phyloP scores from a whole-genome alignment of 2,888 invertebrate genomes.

The Cepaea hortensis region DNA sequence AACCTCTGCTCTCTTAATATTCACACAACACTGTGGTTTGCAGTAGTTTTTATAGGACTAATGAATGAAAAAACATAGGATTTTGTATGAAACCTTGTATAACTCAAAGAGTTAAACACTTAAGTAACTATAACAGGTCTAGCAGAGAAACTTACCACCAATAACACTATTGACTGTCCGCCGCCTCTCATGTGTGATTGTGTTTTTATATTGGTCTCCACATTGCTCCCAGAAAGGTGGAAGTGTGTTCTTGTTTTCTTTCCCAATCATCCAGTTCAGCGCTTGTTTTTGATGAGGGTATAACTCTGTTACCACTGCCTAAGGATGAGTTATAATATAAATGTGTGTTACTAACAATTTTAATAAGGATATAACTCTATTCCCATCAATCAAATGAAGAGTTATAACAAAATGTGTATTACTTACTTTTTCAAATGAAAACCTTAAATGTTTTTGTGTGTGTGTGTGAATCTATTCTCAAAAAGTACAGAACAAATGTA shows the following conservation, averaged over 20 bases:
- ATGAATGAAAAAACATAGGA: too few species aligned
- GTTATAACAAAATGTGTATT: too few species aligned
- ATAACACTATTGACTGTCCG: slow-evolving; percentile 55
- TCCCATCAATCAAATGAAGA: background rate
- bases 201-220: slow-evolving; percentile 56
- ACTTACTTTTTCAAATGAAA: too few species aligned
- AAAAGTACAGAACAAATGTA: too few species aligned
- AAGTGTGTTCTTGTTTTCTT: slow-evolving; percentile 59
- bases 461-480: too few species aligned
- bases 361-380: background rate
- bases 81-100: too few species aligned
- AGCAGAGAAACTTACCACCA: slow-evolving; percentile 56
- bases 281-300: slow-evolving; percentile 68
- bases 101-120: too few species aligned
- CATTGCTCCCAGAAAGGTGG: slow-evolving; percentile 66
- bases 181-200: slow-evolving; percentile 56
- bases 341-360: background rate
- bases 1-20: too few species aligned
- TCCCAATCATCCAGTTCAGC: slow-evolving; percentile 63
- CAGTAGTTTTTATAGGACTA: too few species aligned
- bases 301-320: slow-evolving; percentile 59
- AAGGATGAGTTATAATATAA: slow-evolving; percentile 8
- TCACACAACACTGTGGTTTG: too few species aligned
- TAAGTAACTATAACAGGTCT: too few species aligned
- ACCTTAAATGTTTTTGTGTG: too few species aligned